A percentile compares a stretch with the other conserved stretches of the same genome.
Evolutionary conservation across 2,113 vertebrate genomes (phyloP).

Genomic region (Chelonoidis abingdonii): DNA sequence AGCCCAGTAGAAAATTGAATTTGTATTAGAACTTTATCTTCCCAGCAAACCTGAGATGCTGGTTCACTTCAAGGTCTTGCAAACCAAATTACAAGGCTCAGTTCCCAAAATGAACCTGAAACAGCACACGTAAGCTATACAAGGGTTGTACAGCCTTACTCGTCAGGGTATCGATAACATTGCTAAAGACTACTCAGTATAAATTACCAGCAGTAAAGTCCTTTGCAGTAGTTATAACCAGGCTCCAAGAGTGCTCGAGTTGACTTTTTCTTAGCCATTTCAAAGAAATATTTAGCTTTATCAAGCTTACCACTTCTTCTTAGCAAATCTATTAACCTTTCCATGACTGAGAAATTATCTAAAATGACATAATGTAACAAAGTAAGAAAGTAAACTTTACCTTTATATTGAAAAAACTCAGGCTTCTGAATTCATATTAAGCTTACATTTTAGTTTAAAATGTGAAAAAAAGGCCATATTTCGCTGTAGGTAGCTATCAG

Average conservation of each 20-base stretch:
- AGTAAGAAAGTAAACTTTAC: background rate
- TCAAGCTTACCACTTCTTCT: constrained; percentile 74
- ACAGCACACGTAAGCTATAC: background rate
- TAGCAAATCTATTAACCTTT: constrained; percentile 69
- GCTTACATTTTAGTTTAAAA: background rate
- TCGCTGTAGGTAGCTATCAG: background rate
- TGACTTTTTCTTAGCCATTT: constrained; percentile 48
- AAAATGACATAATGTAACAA: background rate
- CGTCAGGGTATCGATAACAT: background rate
- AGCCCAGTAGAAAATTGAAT: background rate
- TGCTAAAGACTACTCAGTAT: background rate
- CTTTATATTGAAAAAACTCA: background rate
- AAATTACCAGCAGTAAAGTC: constrained; percentile 74
- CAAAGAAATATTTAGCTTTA: constrained; percentile 65
- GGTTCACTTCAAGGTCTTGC: background rate
- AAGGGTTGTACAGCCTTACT: background rate
- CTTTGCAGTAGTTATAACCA: constrained; percentile 77
- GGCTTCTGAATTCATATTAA: background rate
- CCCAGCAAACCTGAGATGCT: background rate
- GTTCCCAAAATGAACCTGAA: background rate
- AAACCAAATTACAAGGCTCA: background rate
- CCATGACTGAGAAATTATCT: constrained; percentile 74
- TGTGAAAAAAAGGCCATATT: background rate
- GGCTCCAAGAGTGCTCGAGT: constrained; percentile 59
- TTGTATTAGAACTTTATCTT: background rate